These are phyloP conservation scores for Ophonus ardosiacus DNA, from an alignment of 2,888 invertebrate species.

Conservation along the genomic window DNA sequence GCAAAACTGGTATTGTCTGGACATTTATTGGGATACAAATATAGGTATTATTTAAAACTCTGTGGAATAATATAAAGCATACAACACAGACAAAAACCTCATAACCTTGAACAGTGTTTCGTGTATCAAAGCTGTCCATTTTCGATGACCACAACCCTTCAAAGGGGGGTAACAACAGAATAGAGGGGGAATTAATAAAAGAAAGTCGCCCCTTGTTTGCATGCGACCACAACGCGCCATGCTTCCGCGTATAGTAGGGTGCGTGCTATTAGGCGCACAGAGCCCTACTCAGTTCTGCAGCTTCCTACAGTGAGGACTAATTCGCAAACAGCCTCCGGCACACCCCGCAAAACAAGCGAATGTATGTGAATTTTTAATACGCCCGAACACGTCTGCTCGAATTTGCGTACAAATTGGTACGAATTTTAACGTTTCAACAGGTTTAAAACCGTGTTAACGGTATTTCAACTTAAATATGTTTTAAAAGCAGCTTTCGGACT, in stretches of 20 bases:
- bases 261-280: slow-evolving; percentile 56
- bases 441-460: slow-evolving; percentile 47
- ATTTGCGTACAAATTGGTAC: slow-evolving; percentile 47
- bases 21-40: no score
- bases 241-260: slow-evolving; percentile 35
- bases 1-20: no score
- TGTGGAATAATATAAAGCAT: no score
- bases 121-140: slow-evolving; percentile 35
- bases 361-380: slow-evolving; percentile 58
- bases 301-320: slow-evolving; percentile 49
- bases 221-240: slow-evolving; percentile 65
- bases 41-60: no score
- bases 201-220: slow-evolving; percentile 70
- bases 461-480: slow-evolving; percentile 21
- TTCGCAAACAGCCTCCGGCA: slow-evolving; percentile 53
- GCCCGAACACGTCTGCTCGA: slow-evolving; percentile 30
- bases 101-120: slow-evolving; percentile 1
- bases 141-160: slow-evolving; percentile 43
- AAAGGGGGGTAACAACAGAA: slow-evolving; percentile 33
- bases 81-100: no score
- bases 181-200: slow-evolving; percentile 69
- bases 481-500: slow-evolving; percentile 22
- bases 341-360: slow-evolving; percentile 18
- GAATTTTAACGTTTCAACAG: slow-evolving; percentile 50
- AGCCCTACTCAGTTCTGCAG: background rate